These are phyloP conservation scores for Copidosoma aretas DNA, from an alignment of 2,888 invertebrate species.

Conservation along the genomic window DNA sequence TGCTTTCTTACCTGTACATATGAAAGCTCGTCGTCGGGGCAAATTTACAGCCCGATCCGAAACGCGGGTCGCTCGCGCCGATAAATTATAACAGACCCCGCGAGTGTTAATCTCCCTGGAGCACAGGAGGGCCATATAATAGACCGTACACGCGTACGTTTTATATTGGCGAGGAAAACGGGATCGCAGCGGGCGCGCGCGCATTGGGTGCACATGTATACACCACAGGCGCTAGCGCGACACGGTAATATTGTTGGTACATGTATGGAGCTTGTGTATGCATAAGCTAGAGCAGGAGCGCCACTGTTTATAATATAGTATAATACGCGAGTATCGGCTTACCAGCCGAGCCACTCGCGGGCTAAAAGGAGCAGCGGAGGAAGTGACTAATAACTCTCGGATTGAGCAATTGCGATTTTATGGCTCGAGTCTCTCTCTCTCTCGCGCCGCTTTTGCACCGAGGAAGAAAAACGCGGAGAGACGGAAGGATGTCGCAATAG, in stretches of 20 bases:
- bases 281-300: too few relatives aligned
- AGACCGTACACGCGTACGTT: not conserved
- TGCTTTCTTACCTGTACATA: not conserved
- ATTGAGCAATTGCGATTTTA: conserved; percentile 41
- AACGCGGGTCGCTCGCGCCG: not conserved
- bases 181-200: conserved; percentile 15
- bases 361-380: conserved; percentile 36
- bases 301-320: too few relatives aligned
- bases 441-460: not conserved
- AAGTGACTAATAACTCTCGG: conserved; percentile 39
- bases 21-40: not conserved
- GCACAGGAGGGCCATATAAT: conserved; percentile 5
- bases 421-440: conserved; percentile 16
- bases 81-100: conserved; percentile 32
- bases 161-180: conserved; percentile 10
- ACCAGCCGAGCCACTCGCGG: too few relatives aligned
- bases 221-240: too few relatives aligned
- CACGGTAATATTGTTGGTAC: too few relatives aligned
- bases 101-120: conserved; percentile 19
- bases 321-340: conserved; percentile 10
- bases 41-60: conserved; percentile 18
- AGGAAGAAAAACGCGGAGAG: conserved; percentile 8
- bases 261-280: too few relatives aligned
- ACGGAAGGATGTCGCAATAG: conserved; percentile 20
- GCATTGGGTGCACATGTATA: not conserved